phyloP scores from a whole-genome alignment of 2,113 vertebrate species.

The Plecturocebus donacophilus region DNA sequence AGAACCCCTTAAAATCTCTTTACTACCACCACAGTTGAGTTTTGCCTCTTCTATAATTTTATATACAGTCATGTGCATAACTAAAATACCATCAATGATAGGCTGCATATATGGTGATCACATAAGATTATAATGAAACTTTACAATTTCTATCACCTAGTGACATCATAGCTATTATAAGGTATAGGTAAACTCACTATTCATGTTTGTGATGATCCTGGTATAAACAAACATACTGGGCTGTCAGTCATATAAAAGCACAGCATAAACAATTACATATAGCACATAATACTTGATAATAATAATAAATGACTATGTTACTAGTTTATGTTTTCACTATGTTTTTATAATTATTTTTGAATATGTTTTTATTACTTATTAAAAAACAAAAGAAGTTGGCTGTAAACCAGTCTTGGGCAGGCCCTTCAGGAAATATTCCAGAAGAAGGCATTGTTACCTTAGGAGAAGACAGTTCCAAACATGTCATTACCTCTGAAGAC shows the following conservation, averaged over 20 bases:
- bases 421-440: neutral
- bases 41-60: neutral
- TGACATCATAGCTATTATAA: neutral
- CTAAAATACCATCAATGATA: neutral
- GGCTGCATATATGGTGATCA: neutral
- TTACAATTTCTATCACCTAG: neutral
- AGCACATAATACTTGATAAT: neutral
- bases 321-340: neutral
- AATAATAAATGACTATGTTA: neutral
- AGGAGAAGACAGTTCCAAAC: neutral
- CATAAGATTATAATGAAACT: neutral
- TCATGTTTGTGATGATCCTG: neutral
- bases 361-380: neutral
- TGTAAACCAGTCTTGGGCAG: neutral
- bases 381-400: neutral
- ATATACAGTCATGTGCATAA: neutral
- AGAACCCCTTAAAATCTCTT: neutral
- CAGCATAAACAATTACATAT: neutral
- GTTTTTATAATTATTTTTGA: neutral
- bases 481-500: neutral
- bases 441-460: neutral
- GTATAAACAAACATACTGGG: neutral
- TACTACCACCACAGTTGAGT: neutral
- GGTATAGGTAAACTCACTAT: neutral
- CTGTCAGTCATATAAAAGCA: neutral